phyloP scores from a whole-genome alignment of 2,888 invertebrate genomes.

The Ligdia adustata region DNA sequence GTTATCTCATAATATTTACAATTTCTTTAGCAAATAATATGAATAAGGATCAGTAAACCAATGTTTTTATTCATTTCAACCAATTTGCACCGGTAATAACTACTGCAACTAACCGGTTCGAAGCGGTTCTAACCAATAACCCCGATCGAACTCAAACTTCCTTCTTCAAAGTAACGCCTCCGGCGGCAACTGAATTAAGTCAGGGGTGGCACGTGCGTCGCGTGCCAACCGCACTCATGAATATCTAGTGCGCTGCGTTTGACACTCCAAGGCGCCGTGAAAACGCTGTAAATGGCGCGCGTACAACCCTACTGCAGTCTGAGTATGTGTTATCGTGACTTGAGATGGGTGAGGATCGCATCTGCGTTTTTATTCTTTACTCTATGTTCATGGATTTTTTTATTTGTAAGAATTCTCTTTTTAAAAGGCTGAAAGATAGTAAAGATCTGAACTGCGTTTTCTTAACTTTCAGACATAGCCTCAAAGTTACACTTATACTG shows the following conservation, averaged over 20 bases:
- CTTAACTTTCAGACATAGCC: no score
- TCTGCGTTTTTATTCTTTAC: conserved; percentile 6
- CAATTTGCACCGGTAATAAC: conserved; percentile 10
- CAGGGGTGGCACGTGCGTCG: conserved; percentile 47
- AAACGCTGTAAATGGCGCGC: conserved; percentile 32
- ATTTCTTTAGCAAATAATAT: no score
- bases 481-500: no score
- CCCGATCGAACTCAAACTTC: conserved; percentile 21
- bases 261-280: conserved; percentile 44
- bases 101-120: conserved; percentile 18
- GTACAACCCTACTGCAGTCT: conserved; percentile 25
- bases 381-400: conserved; percentile 10
- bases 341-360: background rate
- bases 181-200: conserved; percentile 24
- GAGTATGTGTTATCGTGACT: conserved; percentile 13
- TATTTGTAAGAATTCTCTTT: background rate
- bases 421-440: no score
- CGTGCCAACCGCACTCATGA: conserved; percentile 48
- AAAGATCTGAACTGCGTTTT: no score
- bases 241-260: conserved; percentile 51
- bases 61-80: no score
- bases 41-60: no score
- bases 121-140: conserved; percentile 19
- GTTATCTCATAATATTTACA: no score
- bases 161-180: conserved; percentile 27